phyloP scores from a whole-genome alignment of 2,888 invertebrate genomes.

The Listrodromus nycthemerus region DNA sequence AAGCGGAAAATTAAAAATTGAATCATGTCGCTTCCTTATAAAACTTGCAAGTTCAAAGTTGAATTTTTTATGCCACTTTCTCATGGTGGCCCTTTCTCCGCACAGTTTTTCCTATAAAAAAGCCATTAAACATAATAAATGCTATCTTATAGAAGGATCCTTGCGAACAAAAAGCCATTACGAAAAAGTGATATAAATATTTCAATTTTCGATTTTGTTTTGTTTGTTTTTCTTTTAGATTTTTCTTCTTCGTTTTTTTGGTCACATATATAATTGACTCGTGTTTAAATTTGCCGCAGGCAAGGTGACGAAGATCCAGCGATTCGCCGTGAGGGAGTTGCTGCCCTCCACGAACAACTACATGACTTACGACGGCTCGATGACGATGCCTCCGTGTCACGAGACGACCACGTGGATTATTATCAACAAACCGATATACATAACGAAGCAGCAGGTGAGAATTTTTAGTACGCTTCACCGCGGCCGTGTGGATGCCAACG shows the following conservation, averaged over 20 bases:
- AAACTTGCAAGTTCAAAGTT: too few species aligned
- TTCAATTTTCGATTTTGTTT: too few species aligned
- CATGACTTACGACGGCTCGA: slow-evolving; percentile 99
- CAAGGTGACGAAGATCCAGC: slow-evolving; percentile 93
- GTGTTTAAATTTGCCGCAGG: slow-evolving; percentile 86
- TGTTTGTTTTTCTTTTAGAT: neutral
- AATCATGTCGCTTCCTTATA: too few species aligned
- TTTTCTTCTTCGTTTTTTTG: slow-evolving; percentile 9
- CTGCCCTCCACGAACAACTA: slow-evolving; percentile 97
- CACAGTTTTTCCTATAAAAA: too few species aligned
- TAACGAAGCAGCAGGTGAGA: slow-evolving; percentile 97
- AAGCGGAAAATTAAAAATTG: too few species aligned
- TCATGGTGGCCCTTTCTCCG: too few species aligned
- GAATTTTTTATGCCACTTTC: too few species aligned
- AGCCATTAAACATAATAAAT: too few species aligned
- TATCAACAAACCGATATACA: slow-evolving; percentile 98
- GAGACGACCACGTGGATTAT: slow-evolving; percentile 99
- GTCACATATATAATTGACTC: slow-evolving; percentile 16
- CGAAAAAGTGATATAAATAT: neutral
- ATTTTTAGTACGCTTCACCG: slow-evolving; percentile 36
- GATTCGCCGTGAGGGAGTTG: slow-evolving; percentile 94
- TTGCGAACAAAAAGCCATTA: too few species aligned
- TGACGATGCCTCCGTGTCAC: slow-evolving; percentile 98
- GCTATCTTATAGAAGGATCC: too few species aligned
- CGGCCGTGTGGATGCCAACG: neutral